Base-by-base conservation (phyloP, 2,797 vertebrate species). In the Rhinoraja longicauda region DNA sequence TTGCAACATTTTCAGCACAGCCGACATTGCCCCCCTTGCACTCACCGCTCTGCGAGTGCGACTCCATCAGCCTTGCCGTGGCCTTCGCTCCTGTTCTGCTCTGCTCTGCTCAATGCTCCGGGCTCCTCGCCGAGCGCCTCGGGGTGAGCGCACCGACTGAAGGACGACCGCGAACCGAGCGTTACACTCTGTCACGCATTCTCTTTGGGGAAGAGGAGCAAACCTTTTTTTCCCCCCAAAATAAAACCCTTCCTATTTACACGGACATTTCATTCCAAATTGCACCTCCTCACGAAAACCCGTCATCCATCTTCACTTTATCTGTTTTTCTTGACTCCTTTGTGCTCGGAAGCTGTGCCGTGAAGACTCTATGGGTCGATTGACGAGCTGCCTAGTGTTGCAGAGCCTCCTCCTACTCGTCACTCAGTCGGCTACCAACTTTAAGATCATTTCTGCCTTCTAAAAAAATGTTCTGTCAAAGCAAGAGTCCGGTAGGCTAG, bases 141-240 rank as follows among this genome's bases (percentile, higher is more conserved):
- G 93, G 57, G n/a, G 15, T n/a, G 62, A n/a, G 0, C 59, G 12
- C 82, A 94, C 59, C 93, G 29, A 93, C 5, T 93, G 62, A n/a
- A 93, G 93, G 91, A 57, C 64, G 93, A 93, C 93, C 67, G 24
- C 32, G 24, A 15, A 9, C 10, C 7, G 24, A 53, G 5, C 64
- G 19, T 36, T 59, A n/a, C 67, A 53, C 7, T 15, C 32, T 29
- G 75, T 4, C 29, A 75, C 9, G 1, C 57, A 45, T 26, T 72
- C 6, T 26, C 39, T 26, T 39, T 26, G 36, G 7, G 7, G 53
- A 17, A 39, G 73, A 77, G 39, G 24, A 24, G 2, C 36, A 73
- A 92, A 45, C 26, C 2, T 53, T 53, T 53, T 53, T 5, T 53
- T 75, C 2, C 21, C 45, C 67, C 15, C 70, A 57, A 86, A 12